phyloP scores from a whole-genome alignment of 2,797 vertebrate species.

The Eulemur mongoz region DNA sequence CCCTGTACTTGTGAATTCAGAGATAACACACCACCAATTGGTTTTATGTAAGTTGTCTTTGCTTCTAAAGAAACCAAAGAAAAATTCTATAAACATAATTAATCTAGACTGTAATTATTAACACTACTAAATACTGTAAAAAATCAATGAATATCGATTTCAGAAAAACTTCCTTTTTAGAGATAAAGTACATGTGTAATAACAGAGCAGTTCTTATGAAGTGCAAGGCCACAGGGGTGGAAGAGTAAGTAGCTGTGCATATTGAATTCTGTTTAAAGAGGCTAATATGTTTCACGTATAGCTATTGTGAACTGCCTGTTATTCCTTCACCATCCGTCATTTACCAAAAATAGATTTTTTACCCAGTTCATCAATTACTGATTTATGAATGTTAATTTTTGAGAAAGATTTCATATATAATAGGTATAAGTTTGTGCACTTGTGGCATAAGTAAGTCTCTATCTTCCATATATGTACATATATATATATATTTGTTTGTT shows the following conservation, averaged over 20 bases:
- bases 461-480: background rate
- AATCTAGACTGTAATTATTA: slow-evolving; percentile 71
- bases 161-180: slow-evolving; percentile 56
- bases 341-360: slow-evolving; percentile 35
- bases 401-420: slow-evolving; percentile 25
- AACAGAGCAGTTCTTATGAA: background rate
- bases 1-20: background rate
- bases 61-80: slow-evolving; percentile 66
- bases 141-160: slow-evolving; percentile 65
- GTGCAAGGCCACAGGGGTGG: background rate
- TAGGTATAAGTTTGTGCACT: background rate
- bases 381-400: slow-evolving; percentile 34
- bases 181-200: background rate
- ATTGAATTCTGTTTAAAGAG: background rate
- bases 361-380: background rate
- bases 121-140: slow-evolving; percentile 51
- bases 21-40: slow-evolving; percentile 9
- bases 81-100: slow-evolving; percentile 58
- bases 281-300: background rate
- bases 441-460: background rate
- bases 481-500: too few species aligned
- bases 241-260: background rate
- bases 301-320: background rate
- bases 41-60: slow-evolving; percentile 68
- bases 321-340: background rate